A percentile compares a stretch with the other conserved stretches of the same genome.
Evolutionary conservation across 1,140 invertebrate species (phyloP).

Genomic region (Stratiolaelaps scimitus): DNA sequence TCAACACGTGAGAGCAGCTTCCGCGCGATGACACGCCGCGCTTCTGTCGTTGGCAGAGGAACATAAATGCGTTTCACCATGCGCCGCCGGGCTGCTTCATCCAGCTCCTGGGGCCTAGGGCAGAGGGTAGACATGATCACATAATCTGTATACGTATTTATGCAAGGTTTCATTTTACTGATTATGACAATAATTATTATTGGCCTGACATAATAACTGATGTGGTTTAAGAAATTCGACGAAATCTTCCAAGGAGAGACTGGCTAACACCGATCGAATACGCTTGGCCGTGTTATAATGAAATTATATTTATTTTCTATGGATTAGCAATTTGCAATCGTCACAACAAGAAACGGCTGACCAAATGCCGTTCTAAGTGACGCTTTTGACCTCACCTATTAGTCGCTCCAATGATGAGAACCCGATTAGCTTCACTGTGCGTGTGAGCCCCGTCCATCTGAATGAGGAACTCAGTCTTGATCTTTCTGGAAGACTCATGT

Average conservation of each 20-base stretch:
- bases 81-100: slow-evolving; percentile 71
- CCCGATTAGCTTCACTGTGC: slow-evolving; percentile 61
- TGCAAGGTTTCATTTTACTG: slow-evolving; percentile 3
- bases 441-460: slow-evolving; percentile 84
- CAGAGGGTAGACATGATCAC: not conserved
- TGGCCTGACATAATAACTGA: too few relatives aligned
- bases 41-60: slow-evolving; percentile 65
- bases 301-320: too few relatives aligned
- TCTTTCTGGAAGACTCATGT: slow-evolving; percentile 81
- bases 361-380: too few relatives aligned
- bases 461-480: slow-evolving; percentile 98
- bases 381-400: slow-evolving; percentile 61
- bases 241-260: too few relatives aligned
- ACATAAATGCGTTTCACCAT: slow-evolving; percentile 93
- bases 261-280: too few relatives aligned
- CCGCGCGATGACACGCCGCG: slow-evolving; percentile 59
- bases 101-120: slow-evolving; percentile 65
- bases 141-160: not conserved
- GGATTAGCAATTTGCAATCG: too few relatives aligned
- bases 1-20: slow-evolving; percentile 65
- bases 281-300: too few relatives aligned
- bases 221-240: too few relatives aligned
- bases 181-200: too few relatives aligned
- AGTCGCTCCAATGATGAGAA: slow-evolving; percentile 92
- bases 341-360: too few relatives aligned